Percentiles rank a stretch among this genome's conserved stretches.
Evolutionary conservation across 2,888 invertebrate species (phyloP).

Genomic region (Andrena trimmerana): DNA sequence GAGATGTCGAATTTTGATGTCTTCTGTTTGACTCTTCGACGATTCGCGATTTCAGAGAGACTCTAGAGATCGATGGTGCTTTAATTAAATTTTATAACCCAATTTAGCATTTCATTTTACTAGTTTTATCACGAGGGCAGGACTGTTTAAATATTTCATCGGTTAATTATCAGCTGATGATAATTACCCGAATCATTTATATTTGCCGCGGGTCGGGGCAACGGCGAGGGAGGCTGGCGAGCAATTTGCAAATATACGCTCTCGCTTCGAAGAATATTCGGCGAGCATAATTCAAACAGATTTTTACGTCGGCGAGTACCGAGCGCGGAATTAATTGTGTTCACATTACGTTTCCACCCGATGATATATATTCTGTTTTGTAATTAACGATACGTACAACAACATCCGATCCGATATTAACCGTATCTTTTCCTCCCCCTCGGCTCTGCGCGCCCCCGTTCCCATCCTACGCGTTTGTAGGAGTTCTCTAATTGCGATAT

Average conservation of each 20-base stretch:
- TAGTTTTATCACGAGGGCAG: neutral
- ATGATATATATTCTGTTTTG: constrained; percentile 29
- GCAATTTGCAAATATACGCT: constrained; percentile 11
- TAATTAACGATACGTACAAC: constrained; percentile 35
- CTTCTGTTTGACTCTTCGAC: no score
- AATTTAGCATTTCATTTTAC: neutral
- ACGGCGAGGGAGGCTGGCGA: neutral
- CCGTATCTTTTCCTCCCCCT: constrained; percentile 13
- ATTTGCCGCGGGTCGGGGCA: neutral
- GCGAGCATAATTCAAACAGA: constrained; percentile 40
- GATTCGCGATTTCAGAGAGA: no score
- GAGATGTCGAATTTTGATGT: no score
- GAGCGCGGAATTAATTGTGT: constrained; percentile 33
- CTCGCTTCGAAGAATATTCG: constrained; percentile 12
- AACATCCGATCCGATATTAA: constrained; percentile 27
- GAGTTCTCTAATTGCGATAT: constrained; percentile 62
- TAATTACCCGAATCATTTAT: constrained; percentile 26
- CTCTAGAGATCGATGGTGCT: neutral
- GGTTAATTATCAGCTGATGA: constrained; percentile 33
- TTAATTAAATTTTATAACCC: constrained; percentile 6
- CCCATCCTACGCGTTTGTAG: constrained; percentile 28
- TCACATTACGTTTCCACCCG: constrained; percentile 19
- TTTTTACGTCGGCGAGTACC: constrained; percentile 30
- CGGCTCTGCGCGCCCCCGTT: neutral
- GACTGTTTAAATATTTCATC: constrained; percentile 18